phyloP scores from a whole-genome alignment of 2,888 invertebrate species.

The Hydriomena furcata region DNA sequence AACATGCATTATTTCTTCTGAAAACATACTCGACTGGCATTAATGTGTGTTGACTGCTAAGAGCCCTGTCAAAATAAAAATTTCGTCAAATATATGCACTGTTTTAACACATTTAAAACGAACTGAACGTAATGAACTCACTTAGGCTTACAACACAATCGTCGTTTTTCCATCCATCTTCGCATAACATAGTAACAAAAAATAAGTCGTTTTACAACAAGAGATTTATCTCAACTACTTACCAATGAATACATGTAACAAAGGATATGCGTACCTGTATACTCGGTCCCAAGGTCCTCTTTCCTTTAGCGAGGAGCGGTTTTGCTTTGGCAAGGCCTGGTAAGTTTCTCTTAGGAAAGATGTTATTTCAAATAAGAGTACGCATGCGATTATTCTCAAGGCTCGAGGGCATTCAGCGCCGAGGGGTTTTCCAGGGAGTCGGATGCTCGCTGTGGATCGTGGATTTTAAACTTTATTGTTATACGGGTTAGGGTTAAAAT shows the following conservation, averaged over 20 bases:
- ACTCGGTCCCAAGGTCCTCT: constrained; percentile 93
- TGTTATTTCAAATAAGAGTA: constrained; percentile 98
- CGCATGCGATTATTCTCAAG: constrained; percentile 95
- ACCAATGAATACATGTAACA: constrained; percentile 56
- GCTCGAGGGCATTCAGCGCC: constrained; percentile 95
- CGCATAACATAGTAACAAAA: constrained; percentile 77
- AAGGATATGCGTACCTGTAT: constrained; percentile 83
- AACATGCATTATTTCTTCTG: constrained; percentile 80
- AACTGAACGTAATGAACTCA: constrained; percentile 79
- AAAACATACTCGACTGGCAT: constrained; percentile 83
- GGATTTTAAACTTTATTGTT: constrained; percentile 23
- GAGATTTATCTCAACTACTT: constrained; percentile 64
- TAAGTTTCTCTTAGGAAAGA: constrained; percentile 98
- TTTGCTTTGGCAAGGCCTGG: constrained; percentile 91
- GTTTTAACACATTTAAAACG: constrained; percentile 68
- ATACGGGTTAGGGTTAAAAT: not conserved
- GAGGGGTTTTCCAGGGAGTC: constrained; percentile 81
- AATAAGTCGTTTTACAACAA: constrained; percentile 73
- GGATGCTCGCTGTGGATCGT: constrained; percentile 84
- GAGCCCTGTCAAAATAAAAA: constrained; percentile 83
- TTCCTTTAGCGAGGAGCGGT: constrained; percentile 88
- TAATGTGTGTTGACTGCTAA: constrained; percentile 84
- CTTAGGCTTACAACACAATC: constrained; percentile 82
- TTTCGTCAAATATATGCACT: constrained; percentile 77
- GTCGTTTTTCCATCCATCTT: constrained; percentile 83